Evolutionary conservation across 1,140 invertebrate genomes (phyloP).

Genomic region (Diorhabda carinulata): DNA sequence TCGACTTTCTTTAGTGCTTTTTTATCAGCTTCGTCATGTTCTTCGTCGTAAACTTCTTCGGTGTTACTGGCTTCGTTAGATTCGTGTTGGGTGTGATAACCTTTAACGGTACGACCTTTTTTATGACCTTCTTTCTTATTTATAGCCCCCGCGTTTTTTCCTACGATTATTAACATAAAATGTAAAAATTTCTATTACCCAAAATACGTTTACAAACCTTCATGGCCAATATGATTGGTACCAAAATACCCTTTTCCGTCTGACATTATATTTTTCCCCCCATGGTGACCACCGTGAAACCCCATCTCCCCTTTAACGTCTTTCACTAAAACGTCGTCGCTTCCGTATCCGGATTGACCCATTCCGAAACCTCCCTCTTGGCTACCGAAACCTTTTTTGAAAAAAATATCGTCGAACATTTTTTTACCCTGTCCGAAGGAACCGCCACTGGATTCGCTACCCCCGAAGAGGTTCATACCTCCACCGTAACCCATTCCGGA

Average conservation of each 20-base stretch:
- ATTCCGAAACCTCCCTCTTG: constrained; percentile 50
- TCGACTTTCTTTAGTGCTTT: constrained; percentile 46
- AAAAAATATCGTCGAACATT: constrained; percentile 50
- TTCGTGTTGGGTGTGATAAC: constrained; percentile 59
- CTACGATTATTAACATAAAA: constrained; percentile 21
- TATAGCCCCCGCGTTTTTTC: constrained; percentile 49
- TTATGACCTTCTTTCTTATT: constrained; percentile 56
- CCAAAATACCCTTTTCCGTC: constrained; percentile 55
- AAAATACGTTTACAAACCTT: constrained; percentile 42
- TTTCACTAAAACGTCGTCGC: constrained; percentile 46
- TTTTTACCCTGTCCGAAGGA: constrained; percentile 52
- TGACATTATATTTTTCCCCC: constrained; percentile 52
- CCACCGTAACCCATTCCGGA: constrained; percentile 15
- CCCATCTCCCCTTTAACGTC: constrained; percentile 53
- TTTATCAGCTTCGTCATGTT: constrained; percentile 57
- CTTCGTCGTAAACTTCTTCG: constrained; percentile 61
- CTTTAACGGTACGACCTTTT: constrained; percentile 60
- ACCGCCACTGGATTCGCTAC: constrained; percentile 46
- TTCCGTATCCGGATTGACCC: constrained; percentile 51
- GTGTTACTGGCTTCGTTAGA: constrained; percentile 62
- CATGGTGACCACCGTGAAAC: constrained; percentile 53
- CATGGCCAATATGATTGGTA: constrained; percentile 51
- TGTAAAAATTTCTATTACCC: not conserved
- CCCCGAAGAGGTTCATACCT: not conserved
- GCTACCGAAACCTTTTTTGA: constrained; percentile 51